Conservation (phyloP, 2,113 vertebrate genomes). For the Macaca nemestrina region DNA sequence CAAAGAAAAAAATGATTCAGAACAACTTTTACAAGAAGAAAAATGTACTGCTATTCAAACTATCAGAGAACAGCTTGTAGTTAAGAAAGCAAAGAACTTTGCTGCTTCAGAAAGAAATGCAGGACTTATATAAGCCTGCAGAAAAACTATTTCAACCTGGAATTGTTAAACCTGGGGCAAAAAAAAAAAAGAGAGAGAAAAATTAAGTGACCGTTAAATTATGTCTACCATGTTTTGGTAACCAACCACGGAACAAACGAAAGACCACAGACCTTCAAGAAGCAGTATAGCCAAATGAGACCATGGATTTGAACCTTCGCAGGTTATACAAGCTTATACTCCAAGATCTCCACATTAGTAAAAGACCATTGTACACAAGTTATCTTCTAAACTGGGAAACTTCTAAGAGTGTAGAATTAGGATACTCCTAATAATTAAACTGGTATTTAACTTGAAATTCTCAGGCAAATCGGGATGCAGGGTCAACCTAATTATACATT, state of each 20-base stretch:
- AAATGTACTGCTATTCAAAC: neutral
- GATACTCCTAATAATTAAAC: conserved; percentile 41
- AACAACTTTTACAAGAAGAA: neutral
- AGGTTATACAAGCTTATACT: neutral
- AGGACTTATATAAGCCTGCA: neutral
- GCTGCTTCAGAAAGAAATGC: neutral
- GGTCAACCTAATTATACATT: conserved; percentile 13
- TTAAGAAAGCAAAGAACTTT: neutral
- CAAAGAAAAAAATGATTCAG: neutral
- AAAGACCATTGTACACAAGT: neutral
- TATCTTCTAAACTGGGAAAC: neutral
- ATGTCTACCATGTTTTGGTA: neutral
- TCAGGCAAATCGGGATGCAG: neutral
- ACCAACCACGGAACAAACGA: neutral
- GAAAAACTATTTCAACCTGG: neutral
- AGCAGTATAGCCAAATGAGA: neutral
- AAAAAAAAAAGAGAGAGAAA: conserved; percentile 23
- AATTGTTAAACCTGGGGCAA: neutral
- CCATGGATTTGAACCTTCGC: neutral
- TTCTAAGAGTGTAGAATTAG: neutral
- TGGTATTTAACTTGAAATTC: conserved; percentile 10
- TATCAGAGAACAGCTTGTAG: neutral
- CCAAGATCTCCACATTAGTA: neutral
- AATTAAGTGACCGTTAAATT: neutral
- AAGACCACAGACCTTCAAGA: neutral